Conservation (phyloP, 2,888 invertebrate genomes). For the Hedychridium roseum region DNA sequence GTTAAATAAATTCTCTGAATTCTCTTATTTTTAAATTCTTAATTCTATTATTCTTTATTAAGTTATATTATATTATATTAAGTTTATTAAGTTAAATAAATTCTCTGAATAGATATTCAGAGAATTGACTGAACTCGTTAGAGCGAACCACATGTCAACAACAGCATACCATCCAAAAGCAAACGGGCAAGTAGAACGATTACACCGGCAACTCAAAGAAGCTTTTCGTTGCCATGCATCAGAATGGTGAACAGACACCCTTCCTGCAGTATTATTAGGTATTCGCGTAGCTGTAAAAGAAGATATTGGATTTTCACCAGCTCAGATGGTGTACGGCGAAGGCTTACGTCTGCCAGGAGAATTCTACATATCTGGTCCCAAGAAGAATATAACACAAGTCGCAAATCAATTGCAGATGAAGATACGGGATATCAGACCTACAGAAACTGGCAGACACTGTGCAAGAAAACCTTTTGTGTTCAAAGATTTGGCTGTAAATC, state of each 20-base stretch:
- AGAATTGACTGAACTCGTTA: background rate
- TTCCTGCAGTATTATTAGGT: slow-evolving; percentile 37
- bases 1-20: too few species aligned
- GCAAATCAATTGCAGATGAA: background rate
- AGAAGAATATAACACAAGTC: background rate
- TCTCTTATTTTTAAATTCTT: too few species aligned
- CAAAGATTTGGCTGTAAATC: slow-evolving; percentile 11
- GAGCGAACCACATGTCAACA: slow-evolving; percentile 7
- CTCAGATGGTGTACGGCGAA: slow-evolving; percentile 37
- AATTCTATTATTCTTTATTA: too few species aligned
- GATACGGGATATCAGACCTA: background rate
- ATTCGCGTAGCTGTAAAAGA: slow-evolving; percentile 36
- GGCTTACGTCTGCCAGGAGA: slow-evolving; percentile 34
- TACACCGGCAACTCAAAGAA: slow-evolving; percentile 31
- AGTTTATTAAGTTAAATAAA: too few species aligned
- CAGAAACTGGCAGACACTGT: slow-evolving; percentile 1
- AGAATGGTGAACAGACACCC: slow-evolving; percentile 26
- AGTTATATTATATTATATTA: too few species aligned
- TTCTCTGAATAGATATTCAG: slow-evolving; percentile 30
- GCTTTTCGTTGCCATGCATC: slow-evolving; percentile 29
- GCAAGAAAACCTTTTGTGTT: slow-evolving; percentile 12
- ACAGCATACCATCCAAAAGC: slow-evolving; percentile 20
- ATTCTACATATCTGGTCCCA: slow-evolving; percentile 20
- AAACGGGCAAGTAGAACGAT: slow-evolving; percentile 26
- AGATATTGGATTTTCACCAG: slow-evolving; percentile 37